phyloP scores from a whole-genome alignment of 2,797 vertebrate genomes.

The Cheirogaleus major region DNA sequence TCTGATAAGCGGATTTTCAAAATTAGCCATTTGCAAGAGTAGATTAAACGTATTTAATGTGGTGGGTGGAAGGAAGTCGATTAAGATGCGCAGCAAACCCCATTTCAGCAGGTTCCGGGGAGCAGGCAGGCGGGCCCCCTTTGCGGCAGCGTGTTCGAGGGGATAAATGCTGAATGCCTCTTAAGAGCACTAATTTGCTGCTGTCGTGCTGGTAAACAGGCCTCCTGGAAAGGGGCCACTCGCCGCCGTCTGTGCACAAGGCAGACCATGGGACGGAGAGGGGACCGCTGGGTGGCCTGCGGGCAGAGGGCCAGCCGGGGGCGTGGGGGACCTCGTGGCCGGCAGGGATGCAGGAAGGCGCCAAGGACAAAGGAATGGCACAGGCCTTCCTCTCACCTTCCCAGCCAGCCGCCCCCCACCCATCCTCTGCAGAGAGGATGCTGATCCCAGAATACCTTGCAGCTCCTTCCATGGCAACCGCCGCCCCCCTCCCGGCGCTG shows the following conservation, averaged over 20 bases:
- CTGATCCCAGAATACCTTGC: constrained; percentile 75
- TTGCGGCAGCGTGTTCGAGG: neutral
- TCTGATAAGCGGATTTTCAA: constrained; percentile 89
- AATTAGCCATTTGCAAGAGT: constrained; percentile 88
- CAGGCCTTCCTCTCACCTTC: constrained; percentile 50
- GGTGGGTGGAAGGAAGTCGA: constrained; percentile 73
- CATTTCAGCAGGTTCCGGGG: constrained; percentile 45
- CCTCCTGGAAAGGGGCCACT: constrained; percentile 70
- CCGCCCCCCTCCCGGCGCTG: neutral
- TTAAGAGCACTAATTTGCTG: constrained; percentile 75
- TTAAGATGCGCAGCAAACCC: constrained; percentile 73
- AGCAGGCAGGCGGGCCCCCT: constrained; percentile 61
- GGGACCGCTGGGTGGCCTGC: accelerated
- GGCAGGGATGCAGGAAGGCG: neutral
- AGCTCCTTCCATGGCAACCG: constrained; percentile 73
- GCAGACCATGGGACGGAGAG: neutral
- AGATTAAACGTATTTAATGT: constrained; percentile 79
- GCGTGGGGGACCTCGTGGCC: neutral
- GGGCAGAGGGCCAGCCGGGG: neutral
- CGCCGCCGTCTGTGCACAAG: constrained; percentile 39
- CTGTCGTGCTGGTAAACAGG: constrained; percentile 66
- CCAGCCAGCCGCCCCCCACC: neutral
- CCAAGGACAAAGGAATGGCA: constrained; percentile 64
- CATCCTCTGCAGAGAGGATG: constrained; percentile 41
- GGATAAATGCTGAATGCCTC: constrained; percentile 52